Base-by-base conservation (phyloP, 2,113 vertebrate genomes). In the Phalacrocorax carbo region DNA sequence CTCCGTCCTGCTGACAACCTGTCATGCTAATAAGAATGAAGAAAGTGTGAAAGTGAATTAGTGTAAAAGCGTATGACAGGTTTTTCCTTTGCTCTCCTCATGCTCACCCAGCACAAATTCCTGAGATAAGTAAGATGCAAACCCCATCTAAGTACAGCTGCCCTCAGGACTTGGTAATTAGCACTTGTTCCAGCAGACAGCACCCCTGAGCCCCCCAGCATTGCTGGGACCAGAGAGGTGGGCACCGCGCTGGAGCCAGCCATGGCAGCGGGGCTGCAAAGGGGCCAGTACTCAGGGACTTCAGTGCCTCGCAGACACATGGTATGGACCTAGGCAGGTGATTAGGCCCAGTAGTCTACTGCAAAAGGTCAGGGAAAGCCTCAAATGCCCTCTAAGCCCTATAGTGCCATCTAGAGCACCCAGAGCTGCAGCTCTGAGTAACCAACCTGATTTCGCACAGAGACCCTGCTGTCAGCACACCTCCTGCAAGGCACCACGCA, bases 1-100 rank as follows among this genome's bases (percentile, higher is more conserved):
- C 84, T 81, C 62, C 64, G 82, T n/a, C 76, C 38, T 1, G 1
- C 82, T 82, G 82, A 62, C 87, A 89, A 73, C 62, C 90, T 90
- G 94, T 84, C 86, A 92, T 73, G 76, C 64, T 90, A 91, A 70
- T 85, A 91, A 86, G 66, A 92, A 94, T 11, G 86, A 95, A 85
- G 54, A 38, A 94, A 95, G 70, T 66, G 90, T 91, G 85, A 84
- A 90, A 88, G 48, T 58, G 88, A 88, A 54, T 54, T 82, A 85
- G 84, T 30, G 76, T 82, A 93, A 82, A 86, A 85, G 46, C 7
- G 1, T 7, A 2, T 79, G 73, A 75, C 73, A 72, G 75, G 42
- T 68, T 92, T 90, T 69, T 89, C 65, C 84, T 91, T 88, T 38
- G 51, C 82, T 90, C n/a, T 82, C 55, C 77, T 90, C 88, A 60